Evolutionary conservation across 2,797 vertebrate species (phyloP).

Genomic region (Gallinago stenura): DNA sequence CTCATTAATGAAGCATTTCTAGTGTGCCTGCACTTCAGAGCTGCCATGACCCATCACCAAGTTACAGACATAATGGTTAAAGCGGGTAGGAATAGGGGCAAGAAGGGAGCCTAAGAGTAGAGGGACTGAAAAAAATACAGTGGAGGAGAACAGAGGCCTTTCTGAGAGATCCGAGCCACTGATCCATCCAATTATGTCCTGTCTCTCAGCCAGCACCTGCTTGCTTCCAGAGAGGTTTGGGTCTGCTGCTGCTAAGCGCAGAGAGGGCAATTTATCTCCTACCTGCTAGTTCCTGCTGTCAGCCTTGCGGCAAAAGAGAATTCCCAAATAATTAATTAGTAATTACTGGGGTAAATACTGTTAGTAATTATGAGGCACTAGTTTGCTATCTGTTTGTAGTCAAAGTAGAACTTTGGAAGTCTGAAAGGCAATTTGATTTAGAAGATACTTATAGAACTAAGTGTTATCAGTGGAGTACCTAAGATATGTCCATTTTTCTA

Average conservation of each 20-base stretch:
- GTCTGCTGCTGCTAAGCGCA: not conserved
- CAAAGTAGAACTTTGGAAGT: not conserved
- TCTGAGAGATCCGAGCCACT: not conserved
- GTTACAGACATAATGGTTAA: not conserved
- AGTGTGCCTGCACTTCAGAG: not conserved
- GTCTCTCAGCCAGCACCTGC: not conserved
- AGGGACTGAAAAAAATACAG: not conserved
- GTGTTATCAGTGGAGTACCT: not conserved
- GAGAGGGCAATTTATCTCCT: not conserved
- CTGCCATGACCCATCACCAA: not conserved
- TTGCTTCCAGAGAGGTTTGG: not conserved
- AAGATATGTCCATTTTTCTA: not conserved
- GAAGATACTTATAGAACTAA: not conserved
- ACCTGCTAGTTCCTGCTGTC: rapidly evolving
- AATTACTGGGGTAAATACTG: not conserved
- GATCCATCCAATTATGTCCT: not conserved
- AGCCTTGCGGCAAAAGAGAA: not conserved
- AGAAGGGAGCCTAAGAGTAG: not conserved
- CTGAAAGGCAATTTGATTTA: not conserved
- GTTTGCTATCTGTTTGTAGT: not conserved
- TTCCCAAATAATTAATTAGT: not conserved
- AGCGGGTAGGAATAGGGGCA: not conserved
- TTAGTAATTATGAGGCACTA: not conserved
- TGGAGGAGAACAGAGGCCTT: not conserved
- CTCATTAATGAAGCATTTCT: not conserved